A percentile compares a stretch with the other conserved stretches of the same genome.
Evolutionary conservation across 2,888 invertebrate species (phyloP).

Genomic region (Stenodera caucasica): DNA sequence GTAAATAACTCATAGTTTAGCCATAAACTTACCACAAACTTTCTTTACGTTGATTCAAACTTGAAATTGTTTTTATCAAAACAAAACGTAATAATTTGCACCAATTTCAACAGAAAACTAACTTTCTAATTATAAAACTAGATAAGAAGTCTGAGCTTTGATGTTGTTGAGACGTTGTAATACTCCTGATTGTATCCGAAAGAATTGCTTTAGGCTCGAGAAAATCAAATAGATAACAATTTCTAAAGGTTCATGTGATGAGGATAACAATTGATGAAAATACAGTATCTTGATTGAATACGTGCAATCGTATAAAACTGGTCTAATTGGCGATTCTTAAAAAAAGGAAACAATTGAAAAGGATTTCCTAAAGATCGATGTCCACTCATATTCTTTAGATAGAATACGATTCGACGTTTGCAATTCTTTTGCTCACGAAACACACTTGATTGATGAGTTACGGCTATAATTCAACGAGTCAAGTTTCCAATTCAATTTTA

Average conservation of each 20-base stretch:
- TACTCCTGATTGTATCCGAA: background rate
- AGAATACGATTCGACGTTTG: constrained; percentile 20
- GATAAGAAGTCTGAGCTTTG: too few species aligned
- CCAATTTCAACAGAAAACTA: constrained; percentile 12
- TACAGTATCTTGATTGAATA: constrained; percentile 30
- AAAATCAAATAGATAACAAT: constrained; percentile 17
- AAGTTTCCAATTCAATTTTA: background rate
- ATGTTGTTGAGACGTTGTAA: background rate
- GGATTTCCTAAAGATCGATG: constrained; percentile 10
- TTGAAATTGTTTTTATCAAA: background rate
- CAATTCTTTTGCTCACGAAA: constrained; percentile 12
- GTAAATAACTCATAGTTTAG: constrained; percentile 25
- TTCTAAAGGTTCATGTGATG: constrained; percentile 24
- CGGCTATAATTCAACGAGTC: background rate
- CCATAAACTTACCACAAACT: constrained; percentile 15
- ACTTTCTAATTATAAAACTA: constrained; percentile 15
- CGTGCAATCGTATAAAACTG: constrained; percentile 26
- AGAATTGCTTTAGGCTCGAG: background rate
- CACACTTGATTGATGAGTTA: constrained; percentile 19
- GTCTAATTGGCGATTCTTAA: constrained; percentile 25
- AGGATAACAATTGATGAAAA: constrained; percentile 22
- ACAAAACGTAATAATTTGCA: constrained; percentile 8
- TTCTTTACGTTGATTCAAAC: background rate
- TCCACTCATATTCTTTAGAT: constrained; percentile 20
- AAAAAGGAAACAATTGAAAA: constrained; percentile 18